phyloP scores from a whole-genome alignment of 2,113 vertebrate genomes.

The Corythaixoides concolor region DNA sequence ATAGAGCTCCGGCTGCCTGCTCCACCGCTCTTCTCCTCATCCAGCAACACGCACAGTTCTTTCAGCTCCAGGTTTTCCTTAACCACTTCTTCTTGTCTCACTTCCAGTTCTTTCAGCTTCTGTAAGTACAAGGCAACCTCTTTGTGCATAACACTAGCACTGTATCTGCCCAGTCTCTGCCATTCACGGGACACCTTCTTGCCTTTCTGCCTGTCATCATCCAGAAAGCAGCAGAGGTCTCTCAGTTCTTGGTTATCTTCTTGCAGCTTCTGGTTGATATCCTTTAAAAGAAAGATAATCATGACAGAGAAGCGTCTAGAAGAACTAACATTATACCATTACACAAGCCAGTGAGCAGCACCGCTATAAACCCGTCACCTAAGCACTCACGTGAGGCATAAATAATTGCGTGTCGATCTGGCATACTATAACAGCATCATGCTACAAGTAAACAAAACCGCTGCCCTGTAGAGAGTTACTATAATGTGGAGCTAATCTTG shows the following conservation, averaged over 20 bases:
- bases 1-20: constrained; percentile 87
- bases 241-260: constrained; percentile 97
- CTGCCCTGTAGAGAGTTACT: background rate
- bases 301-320: background rate
- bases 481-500: background rate
- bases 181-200: constrained; percentile 93
- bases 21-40: constrained; percentile 85
- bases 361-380: background rate
- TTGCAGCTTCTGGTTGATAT: constrained; percentile 97
- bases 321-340: background rate
- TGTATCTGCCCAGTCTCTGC: constrained; percentile 94
- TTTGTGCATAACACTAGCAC: constrained; percentile 90
- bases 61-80: constrained; percentile 94
- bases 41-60: constrained; percentile 92
- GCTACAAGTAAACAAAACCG: background rate
- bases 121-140: constrained; percentile 93
- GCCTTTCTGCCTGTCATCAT: constrained; percentile 96
- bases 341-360: background rate
- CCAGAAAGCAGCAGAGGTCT: constrained; percentile 96
- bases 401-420: background rate
- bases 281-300: constrained; percentile 77
- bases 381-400: background rate
- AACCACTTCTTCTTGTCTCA: constrained; percentile 89
- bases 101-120: constrained; percentile 92
- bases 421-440: background rate